Conservation (phyloP, 2,797 vertebrate genomes). For the Stomatorhinus walkeri region DNA sequence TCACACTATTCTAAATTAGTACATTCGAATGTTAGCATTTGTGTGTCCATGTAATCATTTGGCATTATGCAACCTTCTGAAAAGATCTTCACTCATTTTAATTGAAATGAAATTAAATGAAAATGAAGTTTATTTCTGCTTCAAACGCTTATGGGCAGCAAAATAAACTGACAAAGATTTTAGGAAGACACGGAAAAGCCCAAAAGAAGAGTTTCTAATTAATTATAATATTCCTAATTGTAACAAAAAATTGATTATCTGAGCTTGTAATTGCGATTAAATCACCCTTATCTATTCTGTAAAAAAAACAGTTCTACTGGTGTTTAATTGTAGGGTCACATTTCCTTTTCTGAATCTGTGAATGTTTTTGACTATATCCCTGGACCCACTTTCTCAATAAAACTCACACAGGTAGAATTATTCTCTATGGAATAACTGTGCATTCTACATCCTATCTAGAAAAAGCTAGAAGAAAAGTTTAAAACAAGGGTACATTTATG, state of each 20-base stretch:
- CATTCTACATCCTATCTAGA: not conserved
- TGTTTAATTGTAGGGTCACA: not conserved
- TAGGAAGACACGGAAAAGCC: not conserved
- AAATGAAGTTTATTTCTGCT: no score
- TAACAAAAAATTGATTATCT: not conserved
- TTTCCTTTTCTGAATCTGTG: not conserved
- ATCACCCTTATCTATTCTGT: not conserved
- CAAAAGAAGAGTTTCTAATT: not conserved
- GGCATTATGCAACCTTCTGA: not conserved
- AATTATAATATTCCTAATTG: conserved; percentile 2
- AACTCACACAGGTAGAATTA: not conserved
- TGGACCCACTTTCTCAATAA: not conserved
- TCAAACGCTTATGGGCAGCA: not conserved
- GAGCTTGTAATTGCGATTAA: conserved; percentile 4
- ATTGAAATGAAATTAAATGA: not conserved
- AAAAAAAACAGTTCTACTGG: not conserved
- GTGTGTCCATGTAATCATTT: not conserved
- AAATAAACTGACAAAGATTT: not conserved
- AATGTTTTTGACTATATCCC: not conserved
- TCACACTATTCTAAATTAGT: not conserved
- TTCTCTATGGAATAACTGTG: not conserved
- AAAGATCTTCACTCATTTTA: not conserved
- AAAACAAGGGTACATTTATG: not conserved
- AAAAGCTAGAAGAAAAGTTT: not conserved
- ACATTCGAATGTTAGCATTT: not conserved